Evolutionary conservation across 1,140 invertebrate genomes (phyloP), one percentile per base, ranked within the genome.

Genomic region (Melipona quadrifasciata): DNA sequence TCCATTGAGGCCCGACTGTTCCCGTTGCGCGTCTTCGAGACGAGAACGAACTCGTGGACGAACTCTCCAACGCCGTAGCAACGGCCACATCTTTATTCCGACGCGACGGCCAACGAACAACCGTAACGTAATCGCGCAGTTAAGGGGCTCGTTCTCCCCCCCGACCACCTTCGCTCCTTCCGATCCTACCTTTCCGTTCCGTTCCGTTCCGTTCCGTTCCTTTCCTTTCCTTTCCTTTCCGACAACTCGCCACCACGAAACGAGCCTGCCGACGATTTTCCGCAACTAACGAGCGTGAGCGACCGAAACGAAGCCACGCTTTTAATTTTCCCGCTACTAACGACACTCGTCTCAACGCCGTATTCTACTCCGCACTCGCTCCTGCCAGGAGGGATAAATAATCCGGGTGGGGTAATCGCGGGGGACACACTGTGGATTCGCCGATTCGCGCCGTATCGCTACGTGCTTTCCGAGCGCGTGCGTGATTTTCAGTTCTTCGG

Each of bases 61-160:
- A 19, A 27, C 68, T 82, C 55, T 34, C 34, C 39, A 47, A 6
- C 39, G 58, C 78, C 65, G 34, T 51, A 71, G 78, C 57, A 55
- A 86, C 65, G 31, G 70, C 61, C 64, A 82, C 82, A 76, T 88
- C 87, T 87, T 88, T 88, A 88, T 85, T 85, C 73, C 58, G 65
- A 31, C 76, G 77, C 70, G 75, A 67, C 80, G 74, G 72, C 70
- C 65, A 78, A 87, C 84, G 80, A 82, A 73, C 76, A 78, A 16
- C 76, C 80, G 80, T 88, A 90, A 90, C 80, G 82, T 89, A 90
- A 91, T 90, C 88, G 86, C 79, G 80, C 80, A 84, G 88, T 89
- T 89, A 89, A 89, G 64, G 71, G 58, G 55, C 14, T 87, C 84
- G 87, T 86, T 82, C 87, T 67, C 86, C 53, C 86, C 53, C 17